Base-by-base conservation (phyloP, 2,888 invertebrate species). In the Sclerodermus sp. region DNA sequence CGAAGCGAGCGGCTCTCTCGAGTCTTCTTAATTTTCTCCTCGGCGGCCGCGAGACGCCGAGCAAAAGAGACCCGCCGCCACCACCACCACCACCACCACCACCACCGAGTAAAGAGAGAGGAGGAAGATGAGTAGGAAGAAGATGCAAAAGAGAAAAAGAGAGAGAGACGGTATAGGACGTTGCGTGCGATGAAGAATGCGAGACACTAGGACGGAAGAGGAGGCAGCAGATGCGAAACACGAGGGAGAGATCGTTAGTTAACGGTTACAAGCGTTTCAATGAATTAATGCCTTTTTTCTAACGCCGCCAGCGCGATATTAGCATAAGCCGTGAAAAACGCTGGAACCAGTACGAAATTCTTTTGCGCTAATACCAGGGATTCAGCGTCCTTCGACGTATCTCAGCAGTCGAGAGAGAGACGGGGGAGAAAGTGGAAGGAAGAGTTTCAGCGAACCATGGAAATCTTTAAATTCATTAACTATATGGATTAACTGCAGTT, bases 21-120 rank as follows among this genome's bases (percentile, higher is more conserved):
- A 53, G 55, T 50, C 60, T 60, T 60, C 58, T 60, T 60, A 60
- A 60, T 60, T 60, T 60, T 60, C 60, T 60, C 56, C 56, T 60
- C 53, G 58, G 51, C 43, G 55, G 39, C 52, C 47, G n/a, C 52
- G 48, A 37, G 45, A 42, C 51, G 41, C 29, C 44, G 30, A n/a
- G 40, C 16, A n/a, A n/a, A n/a, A n/a, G 23, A 23, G 23, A 23
- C 23, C 23, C 23, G 8, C 23, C 23, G n/a, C n/a, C n/a, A n/a
- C n/a, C n/a, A n/a, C n/a, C n/a, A n/a, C n/a, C n/a, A n/a, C n/a
- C n/a, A n/a, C n/a, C n/a, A n/a, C n/a, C n/a, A n/a, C n/a, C n/a
- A n/a, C n/a, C n/a, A n/a, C 23, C 3, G 23, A 23, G 8, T 23
- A 8, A 8, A 30, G 40, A 34, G 14, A 37, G 36, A 18, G 40